Evolutionary conservation across 2,888 invertebrate genomes (phyloP).

Genomic region (Epiblema foenella): DNA sequence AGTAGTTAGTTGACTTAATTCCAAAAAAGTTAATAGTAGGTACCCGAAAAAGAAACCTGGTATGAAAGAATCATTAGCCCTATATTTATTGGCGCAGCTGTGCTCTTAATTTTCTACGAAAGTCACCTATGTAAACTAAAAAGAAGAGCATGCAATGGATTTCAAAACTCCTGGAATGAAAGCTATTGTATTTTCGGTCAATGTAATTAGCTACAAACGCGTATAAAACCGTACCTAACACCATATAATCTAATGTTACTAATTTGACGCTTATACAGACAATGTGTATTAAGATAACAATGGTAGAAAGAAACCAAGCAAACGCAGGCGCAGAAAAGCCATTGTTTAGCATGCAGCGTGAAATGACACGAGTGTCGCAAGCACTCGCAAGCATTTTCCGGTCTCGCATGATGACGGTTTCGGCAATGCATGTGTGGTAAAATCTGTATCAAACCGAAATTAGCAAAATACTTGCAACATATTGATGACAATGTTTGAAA

Average conservation of each 20-base stretch:
- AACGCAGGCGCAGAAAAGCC: conserved; percentile 31
- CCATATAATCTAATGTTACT: conserved; percentile 16
- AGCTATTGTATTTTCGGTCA: neutral
- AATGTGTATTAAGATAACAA: conserved; percentile 34
- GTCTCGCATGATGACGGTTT: conserved; percentile 40
- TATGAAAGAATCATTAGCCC: too few species aligned
- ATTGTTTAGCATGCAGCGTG: conserved; percentile 38
- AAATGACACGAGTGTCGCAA: conserved; percentile 42
- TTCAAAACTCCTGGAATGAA: neutral
- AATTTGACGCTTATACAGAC: conserved; percentile 17
- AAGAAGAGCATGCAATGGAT: neutral
- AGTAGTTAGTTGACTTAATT: neutral
- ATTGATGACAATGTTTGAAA: conserved; percentile 26
- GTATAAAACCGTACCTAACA: conserved; percentile 15
- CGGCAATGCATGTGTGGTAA: conserved; percentile 34
- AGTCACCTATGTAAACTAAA: neutral
- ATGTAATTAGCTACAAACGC: neutral
- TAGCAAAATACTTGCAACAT: conserved; percentile 36
- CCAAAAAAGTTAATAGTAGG: too few species aligned
- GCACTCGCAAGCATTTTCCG: conserved; percentile 40
- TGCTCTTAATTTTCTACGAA: too few species aligned
- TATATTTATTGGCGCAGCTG: too few species aligned
- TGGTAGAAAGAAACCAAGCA: conserved; percentile 40
- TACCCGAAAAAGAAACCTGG: neutral
- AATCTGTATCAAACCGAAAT: conserved; percentile 41